Conservation (phyloP, 2,888 invertebrate genomes). For the Ectropis crepuscularia region DNA sequence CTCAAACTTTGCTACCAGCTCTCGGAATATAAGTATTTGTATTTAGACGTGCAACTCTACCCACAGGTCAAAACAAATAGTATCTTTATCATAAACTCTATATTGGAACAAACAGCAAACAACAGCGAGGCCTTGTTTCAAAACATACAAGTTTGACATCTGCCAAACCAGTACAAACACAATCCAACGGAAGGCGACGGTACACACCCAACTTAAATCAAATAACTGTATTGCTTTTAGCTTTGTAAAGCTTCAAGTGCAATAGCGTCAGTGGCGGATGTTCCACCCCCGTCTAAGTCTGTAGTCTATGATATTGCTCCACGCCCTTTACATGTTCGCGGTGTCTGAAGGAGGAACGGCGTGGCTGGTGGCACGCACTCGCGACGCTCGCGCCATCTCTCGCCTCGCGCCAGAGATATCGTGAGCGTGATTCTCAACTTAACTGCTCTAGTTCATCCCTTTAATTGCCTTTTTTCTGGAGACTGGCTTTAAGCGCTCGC, state of each 20-base stretch:
- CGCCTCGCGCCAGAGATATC: slow-evolving; percentile 64
- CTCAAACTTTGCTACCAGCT: too few species aligned
- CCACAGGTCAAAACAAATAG: slow-evolving; percentile 29
- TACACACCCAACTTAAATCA: slow-evolving; percentile 83
- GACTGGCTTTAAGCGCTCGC: slow-evolving; percentile 77
- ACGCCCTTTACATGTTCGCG: slow-evolving; percentile 82
- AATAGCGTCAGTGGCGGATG: slow-evolving; percentile 81
- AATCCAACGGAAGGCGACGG: slow-evolving; percentile 79
- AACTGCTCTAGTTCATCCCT: slow-evolving; percentile 82
- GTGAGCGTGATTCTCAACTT: slow-evolving; percentile 76
- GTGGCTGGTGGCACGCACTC: slow-evolving; percentile 62
- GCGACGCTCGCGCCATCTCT: slow-evolving; percentile 47
- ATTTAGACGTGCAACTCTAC: too few species aligned
- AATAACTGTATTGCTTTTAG: slow-evolving; percentile 85
- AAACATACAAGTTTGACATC: slow-evolving; percentile 84
- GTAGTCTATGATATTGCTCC: slow-evolving; percentile 84
- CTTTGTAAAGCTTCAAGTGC: slow-evolving; percentile 84
- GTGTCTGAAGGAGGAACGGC: slow-evolving; percentile 63
- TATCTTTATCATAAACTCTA: slow-evolving; percentile 60
- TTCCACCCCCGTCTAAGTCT: slow-evolving; percentile 76
- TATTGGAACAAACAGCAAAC: slow-evolving; percentile 76
- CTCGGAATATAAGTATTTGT: too few species aligned
- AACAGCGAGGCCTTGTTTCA: slow-evolving; percentile 76
- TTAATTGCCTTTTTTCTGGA: slow-evolving; percentile 84
- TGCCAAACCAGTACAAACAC: slow-evolving; percentile 84